Conservation (phyloP, 2,797 vertebrate species). For the Masticophis lateralis region DNA sequence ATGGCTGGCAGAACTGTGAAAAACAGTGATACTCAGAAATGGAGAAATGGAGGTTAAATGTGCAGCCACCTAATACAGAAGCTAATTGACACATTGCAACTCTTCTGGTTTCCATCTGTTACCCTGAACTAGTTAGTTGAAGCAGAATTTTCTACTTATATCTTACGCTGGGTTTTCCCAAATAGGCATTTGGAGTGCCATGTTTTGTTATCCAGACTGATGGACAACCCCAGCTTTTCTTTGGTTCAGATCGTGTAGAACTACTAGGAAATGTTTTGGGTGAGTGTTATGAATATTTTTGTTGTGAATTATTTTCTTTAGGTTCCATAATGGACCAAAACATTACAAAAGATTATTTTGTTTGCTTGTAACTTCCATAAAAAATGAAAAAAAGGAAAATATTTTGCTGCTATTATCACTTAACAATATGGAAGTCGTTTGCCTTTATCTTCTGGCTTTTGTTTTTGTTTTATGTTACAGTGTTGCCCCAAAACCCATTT, state of each 20-base stretch:
- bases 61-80: neutral
- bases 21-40: neutral
- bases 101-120: neutral
- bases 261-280: conserved; percentile 84
- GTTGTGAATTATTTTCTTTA: neutral
- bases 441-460: neutral
- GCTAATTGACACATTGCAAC: neutral
- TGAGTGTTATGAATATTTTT: conserved; percentile 65
- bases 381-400: neutral
- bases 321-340: neutral
- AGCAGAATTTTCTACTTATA: neutral
- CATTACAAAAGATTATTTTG: neutral
- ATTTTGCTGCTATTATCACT: neutral
- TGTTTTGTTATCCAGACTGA: conserved; percentile 78
- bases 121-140: neutral
- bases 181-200: conserved; percentile 89
- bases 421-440: neutral
- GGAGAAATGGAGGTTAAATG: neutral
- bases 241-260: conserved; percentile 92
- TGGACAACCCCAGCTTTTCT: conserved; percentile 78
- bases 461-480: neutral
- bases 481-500: neutral
- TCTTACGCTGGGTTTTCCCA: neutral
- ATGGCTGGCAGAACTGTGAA: neutral
- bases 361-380: neutral